Conservation (phyloP, 1,140 invertebrate species). For the Spodoptera frugiperda region DNA sequence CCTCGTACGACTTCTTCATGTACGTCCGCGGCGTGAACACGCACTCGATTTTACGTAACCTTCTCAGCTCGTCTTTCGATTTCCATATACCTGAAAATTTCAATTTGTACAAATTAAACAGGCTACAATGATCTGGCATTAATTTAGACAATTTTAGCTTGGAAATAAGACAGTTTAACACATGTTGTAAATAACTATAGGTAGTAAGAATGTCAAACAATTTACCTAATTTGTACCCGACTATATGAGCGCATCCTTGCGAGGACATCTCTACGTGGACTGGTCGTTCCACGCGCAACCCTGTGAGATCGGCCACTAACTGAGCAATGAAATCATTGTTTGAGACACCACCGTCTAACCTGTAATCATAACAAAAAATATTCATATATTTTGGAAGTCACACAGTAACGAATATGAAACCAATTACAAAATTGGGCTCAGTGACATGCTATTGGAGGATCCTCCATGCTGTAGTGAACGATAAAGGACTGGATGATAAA, state of each 20-base stretch:
- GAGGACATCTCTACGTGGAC: slow-evolving; percentile 90
- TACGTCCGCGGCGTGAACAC: slow-evolving; percentile 88
- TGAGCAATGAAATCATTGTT: slow-evolving; percentile 96
- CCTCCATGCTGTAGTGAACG: no score
- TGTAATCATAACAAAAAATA: slow-evolving; percentile 68
- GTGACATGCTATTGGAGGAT: no score
- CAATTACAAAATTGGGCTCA: no score
- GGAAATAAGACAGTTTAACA: no score
- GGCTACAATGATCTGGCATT: no score
- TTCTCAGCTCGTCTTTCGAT: slow-evolving; percentile 88
- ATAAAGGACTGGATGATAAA: no score
- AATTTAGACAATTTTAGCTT: no score
- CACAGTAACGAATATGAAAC: no score
- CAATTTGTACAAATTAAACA: no score
- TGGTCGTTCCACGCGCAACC: slow-evolving; percentile 90
- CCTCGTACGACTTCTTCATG: slow-evolving; percentile 77
- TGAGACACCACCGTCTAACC: slow-evolving; percentile 97
- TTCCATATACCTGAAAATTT: slow-evolving; percentile 90
- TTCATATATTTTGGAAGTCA: no score
- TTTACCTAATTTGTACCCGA: slow-evolving; percentile 92
- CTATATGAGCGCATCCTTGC: slow-evolving; percentile 92
- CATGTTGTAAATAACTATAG: no score
- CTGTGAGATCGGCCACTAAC: slow-evolving; percentile 93
- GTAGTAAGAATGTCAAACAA: background rate
- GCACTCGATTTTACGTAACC: slow-evolving; percentile 87